phyloP scores from a whole-genome alignment of 2,797 vertebrate species.

The Mycteria americana region DNA sequence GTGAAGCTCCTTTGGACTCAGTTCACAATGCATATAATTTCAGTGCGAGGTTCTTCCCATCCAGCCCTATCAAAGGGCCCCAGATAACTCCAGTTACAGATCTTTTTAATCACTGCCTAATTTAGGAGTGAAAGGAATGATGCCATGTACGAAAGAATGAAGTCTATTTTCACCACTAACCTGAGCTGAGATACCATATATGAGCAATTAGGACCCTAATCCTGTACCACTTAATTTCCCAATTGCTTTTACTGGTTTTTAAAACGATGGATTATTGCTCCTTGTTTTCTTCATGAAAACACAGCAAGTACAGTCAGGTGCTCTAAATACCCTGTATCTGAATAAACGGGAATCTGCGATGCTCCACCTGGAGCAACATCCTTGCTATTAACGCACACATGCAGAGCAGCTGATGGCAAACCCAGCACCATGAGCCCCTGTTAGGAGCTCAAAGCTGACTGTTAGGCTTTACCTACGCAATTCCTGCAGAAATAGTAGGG shows the following conservation, averaged over 20 bases:
- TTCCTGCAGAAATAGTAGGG: not conserved
- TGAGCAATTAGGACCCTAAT: not conserved
- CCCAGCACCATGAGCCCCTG: not conserved
- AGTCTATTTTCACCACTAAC: not conserved
- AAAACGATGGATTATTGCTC: not conserved
- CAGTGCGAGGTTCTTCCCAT: not conserved
- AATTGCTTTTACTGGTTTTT: not conserved
- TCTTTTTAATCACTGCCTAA: not conserved
- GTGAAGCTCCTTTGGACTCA: not conserved
- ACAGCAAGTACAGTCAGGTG: not conserved
- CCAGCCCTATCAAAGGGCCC: not conserved
- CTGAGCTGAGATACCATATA: not conserved
- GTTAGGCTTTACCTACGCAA: accelerated
- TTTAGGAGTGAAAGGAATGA: not conserved
- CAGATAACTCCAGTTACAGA: not conserved
- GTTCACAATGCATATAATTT: not conserved
- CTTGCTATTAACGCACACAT: accelerated
- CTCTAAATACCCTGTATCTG: not conserved
- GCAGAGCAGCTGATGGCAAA: not conserved
- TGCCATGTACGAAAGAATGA: not conserved
- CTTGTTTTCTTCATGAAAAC: not conserved
- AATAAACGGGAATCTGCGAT: accelerated
- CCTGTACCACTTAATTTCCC: not conserved
- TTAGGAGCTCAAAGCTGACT: not conserved
- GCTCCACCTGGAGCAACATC: not conserved